Evolutionary conservation across 2,888 invertebrate genomes (phyloP).

Genomic region (Erebia aethiops): DNA sequence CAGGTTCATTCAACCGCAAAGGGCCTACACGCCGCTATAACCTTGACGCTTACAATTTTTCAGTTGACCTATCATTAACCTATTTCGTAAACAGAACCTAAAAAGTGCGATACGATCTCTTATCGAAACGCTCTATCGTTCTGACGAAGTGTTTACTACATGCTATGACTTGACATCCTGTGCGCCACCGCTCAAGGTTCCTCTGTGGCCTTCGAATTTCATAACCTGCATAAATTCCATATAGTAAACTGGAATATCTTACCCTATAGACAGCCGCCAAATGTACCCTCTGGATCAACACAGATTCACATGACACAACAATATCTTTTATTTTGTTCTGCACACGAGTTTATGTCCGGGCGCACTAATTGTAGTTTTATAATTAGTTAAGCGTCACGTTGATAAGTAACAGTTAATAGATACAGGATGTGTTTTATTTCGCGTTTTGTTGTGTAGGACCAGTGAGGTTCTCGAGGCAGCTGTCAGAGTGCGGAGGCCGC

Average conservation of each 20-base stretch:
- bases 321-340: slow-evolving; percentile 48
- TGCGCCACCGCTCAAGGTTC: slow-evolving; percentile 49
- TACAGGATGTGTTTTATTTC: slow-evolving; percentile 28
- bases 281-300: slow-evolving; percentile 55
- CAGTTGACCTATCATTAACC: slow-evolving; percentile 34
- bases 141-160: slow-evolving; percentile 54
- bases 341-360: slow-evolving; percentile 40
- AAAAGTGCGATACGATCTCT: slow-evolving; percentile 48
- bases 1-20: slow-evolving; percentile 26
- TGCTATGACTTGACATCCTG: slow-evolving; percentile 49
- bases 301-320: slow-evolving; percentile 65
- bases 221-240: slow-evolving; percentile 34
- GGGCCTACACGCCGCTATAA: slow-evolving; percentile 28
- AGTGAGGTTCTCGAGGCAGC: slow-evolving; percentile 57
- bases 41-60: slow-evolving; percentile 33
- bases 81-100: slow-evolving; percentile 36
- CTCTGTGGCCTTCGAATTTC: slow-evolving; percentile 50
- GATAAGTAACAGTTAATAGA: neutral
- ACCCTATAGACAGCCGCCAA: slow-evolving; percentile 71
- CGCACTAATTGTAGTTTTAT: neutral
- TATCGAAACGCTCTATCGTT: slow-evolving; percentile 47
- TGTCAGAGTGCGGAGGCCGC: slow-evolving; percentile 62
- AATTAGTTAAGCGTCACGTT: slow-evolving; percentile 1
- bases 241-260: slow-evolving; percentile 43
- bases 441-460: slow-evolving; percentile 49